phyloP scores from a whole-genome alignment of 2,888 invertebrate genomes.

The Oscheius sp. region DNA sequence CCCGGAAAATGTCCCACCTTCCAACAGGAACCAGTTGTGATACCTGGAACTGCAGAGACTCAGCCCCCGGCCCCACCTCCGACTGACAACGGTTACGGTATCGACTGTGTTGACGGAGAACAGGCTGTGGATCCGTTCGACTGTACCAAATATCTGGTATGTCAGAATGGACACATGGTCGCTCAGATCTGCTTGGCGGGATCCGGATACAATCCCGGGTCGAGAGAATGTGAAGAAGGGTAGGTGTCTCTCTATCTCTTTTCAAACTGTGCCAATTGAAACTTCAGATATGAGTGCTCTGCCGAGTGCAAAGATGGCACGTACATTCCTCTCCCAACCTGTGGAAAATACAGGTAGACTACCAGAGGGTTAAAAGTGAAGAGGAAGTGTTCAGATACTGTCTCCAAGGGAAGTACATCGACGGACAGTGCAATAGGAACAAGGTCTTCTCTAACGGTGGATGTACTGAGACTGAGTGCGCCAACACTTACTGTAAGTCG shows the following conservation, averaged over 20 bases:
- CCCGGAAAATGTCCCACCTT: slow-evolving; percentile 16
- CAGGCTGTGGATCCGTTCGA: slow-evolving; percentile 13
- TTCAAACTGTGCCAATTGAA: background rate
- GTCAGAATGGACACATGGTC: slow-evolving; percentile 15
- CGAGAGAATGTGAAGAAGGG: background rate
- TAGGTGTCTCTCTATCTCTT: background rate
- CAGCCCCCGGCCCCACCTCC: slow-evolving; percentile 34
- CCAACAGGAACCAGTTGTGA: background rate
- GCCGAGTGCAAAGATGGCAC: slow-evolving; percentile 19
- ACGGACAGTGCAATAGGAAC: slow-evolving; percentile 27
- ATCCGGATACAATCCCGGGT: slow-evolving; percentile 3
- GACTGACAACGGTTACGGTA: slow-evolving; percentile 13
- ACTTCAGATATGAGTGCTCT: background rate
- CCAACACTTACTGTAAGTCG: slow-evolving; percentile 6
- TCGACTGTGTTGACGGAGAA: slow-evolving; percentile 5
- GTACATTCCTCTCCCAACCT: slow-evolving; percentile 13
- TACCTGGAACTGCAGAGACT: slow-evolving; percentile 2
- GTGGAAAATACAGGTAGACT: slow-evolving; percentile 37
- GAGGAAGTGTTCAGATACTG: slow-evolving; percentile 20
- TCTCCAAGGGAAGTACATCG: slow-evolving; percentile 25
- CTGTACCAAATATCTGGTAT: slow-evolving; percentile 21
- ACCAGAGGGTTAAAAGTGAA: background rate
- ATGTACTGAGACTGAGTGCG: slow-evolving; percentile 20
- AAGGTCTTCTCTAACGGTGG: slow-evolving; percentile 23
- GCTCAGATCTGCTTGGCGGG: slow-evolving; percentile 6